Percentiles rank a stretch among this genome's conserved stretches.
Evolutionary conservation across 1,140 invertebrate genomes (phyloP).

Genomic region (Probaryconus sp.): DNA sequence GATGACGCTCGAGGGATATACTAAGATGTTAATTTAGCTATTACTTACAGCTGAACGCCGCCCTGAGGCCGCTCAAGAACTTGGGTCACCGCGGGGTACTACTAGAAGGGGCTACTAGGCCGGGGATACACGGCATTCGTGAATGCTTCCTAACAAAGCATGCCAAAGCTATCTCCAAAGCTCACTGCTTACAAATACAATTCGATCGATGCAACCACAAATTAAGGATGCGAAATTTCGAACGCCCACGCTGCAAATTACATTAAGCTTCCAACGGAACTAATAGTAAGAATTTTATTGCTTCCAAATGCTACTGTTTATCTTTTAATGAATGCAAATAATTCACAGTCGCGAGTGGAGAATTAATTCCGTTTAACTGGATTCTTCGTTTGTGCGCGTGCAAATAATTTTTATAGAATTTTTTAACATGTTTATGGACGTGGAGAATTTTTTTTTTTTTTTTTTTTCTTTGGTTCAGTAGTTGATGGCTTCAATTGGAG

Average conservation of each 20-base stretch:
- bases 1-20: constrained; percentile 75
- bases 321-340: not conserved
- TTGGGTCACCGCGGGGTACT: constrained; percentile 47
- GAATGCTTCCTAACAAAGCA: constrained; percentile 43
- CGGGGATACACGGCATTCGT: constrained; percentile 24
- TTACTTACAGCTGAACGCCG: constrained; percentile 70
- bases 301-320: constrained; percentile 1
- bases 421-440: no score
- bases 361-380: no score
- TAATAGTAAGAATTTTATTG: constrained; percentile 6
- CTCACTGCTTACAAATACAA: constrained; percentile 30
- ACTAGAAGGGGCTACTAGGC: constrained; percentile 34
- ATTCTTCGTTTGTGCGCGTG: no score
- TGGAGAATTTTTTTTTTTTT: no score
- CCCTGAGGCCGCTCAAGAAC: constrained; percentile 57
- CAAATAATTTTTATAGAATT: no score
- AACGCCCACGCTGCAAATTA: constrained; percentile 24
- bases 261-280: constrained; percentile 18
- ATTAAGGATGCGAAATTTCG: constrained; percentile 41
- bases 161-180: constrained; percentile 20
- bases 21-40: constrained; percentile 76
- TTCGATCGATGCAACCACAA: constrained; percentile 34
- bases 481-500: no score
- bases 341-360: no score
- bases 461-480: no score